Base-by-base conservation (phyloP, 1,140 invertebrate genomes). In the Tribolium madens region DNA sequence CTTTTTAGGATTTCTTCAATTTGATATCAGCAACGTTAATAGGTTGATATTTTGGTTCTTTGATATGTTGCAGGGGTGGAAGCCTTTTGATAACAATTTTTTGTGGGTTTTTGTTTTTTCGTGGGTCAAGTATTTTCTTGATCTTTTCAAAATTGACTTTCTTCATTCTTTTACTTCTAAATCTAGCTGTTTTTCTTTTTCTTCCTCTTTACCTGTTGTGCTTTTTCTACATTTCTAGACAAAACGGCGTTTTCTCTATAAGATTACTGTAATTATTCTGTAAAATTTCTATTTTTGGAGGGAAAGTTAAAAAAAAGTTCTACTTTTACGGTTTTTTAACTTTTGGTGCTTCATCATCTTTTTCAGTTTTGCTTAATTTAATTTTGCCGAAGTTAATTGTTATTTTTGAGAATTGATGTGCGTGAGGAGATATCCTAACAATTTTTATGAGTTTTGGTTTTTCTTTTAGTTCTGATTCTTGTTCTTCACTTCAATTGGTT, bases 221-320 rank as follows among this genome's bases (percentile, higher is more conserved):
- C 92, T 86, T 94, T 92, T 85, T 91, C 88, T 1, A 91, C 87
- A 85, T 93, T 94, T 83, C 92, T 86, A 0, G 92, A 93, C 31
- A 94, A 81, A 77, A 92, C 88, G 46, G 92, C 92, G 82, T 89
- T 88, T 84, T 93, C 87, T 71, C 86, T 84, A 21, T 81, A 92
- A 75, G 70, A 84, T 81, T n/a, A n/a, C n/a, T 6, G 87, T 87
- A 7, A 92, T 87, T 21, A 84, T 86, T 86, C 52, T 88, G 83
- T 76, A 90, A 83, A 76, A 85, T 52, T 82, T 86, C 84, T 5
- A 75, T 81, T 78, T 82, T 70, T 14, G 91, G 88, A n/a, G 91
- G 91, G 87, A 90, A 92, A 77, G 90, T 88, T 57, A 84, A 13
- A 90, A 88, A 52, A 84, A 88, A 18, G 93, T 91, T 73, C 89